Evolutionary conservation across 2,797 vertebrate species (phyloP).

Genomic region (Orestias chungarensis): DNA sequence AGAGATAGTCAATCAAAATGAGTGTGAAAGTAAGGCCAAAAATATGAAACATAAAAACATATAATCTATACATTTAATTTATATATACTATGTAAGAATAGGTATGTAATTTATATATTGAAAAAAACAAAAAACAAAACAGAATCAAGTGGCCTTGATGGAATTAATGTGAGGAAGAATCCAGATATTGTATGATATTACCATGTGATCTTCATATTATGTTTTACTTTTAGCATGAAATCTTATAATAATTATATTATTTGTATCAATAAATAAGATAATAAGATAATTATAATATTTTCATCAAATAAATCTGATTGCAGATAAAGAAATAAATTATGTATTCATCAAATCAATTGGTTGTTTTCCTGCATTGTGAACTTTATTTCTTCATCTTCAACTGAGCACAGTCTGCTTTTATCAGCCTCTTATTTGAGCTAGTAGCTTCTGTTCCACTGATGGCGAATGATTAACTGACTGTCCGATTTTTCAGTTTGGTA

Average conservation of each 20-base stretch:
- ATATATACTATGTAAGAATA: not conserved
- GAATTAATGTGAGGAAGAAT: no score
- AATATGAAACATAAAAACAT: not conserved
- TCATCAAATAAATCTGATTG: no score
- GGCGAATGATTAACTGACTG: conserved; percentile 68
- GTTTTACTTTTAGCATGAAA: not conserved
- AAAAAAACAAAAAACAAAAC: no score
- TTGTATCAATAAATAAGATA: no score
- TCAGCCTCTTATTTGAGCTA: conserved; percentile 62
- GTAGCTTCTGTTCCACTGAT: conserved; percentile 27
- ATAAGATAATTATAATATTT: no score
- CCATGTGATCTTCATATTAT: not conserved
- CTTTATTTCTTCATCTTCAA: conserved; percentile 49
- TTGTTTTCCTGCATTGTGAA: not conserved
- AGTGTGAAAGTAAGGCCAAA: not conserved
- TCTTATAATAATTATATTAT: not conserved
- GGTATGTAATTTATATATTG: no score
- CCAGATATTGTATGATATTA: no score
- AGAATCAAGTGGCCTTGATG: no score
- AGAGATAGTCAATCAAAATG: not conserved
- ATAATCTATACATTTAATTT: not conserved
- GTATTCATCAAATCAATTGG: not conserved
- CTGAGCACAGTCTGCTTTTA: conserved; percentile 68
- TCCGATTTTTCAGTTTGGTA: conserved; percentile 21
- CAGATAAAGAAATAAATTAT: not conserved